Evolutionary conservation across 2,888 invertebrate species (phyloP).

Genomic region (Torymus texanus): DNA sequence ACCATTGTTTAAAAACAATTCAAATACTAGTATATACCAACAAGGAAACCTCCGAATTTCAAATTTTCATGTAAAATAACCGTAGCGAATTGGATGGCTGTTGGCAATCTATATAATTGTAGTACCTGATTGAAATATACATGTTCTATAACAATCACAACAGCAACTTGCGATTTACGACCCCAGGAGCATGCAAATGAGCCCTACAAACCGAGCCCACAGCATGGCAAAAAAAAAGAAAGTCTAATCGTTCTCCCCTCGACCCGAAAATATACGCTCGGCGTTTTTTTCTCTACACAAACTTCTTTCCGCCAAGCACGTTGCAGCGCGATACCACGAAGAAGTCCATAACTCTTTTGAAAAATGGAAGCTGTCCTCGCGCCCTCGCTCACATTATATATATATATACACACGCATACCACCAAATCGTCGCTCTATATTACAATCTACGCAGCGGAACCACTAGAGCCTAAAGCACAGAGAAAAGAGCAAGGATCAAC

Average conservation of each 20-base stretch:
- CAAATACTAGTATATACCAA: too few relatives aligned
- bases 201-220: conserved; percentile 8
- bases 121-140: too few relatives aligned
- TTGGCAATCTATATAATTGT: too few relatives aligned
- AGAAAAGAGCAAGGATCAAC: neutral
- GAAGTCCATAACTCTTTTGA: conserved; percentile 34
- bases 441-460: conserved; percentile 1
- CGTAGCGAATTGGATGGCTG: too few relatives aligned
- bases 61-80: too few relatives aligned
- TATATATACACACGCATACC: too few relatives aligned
- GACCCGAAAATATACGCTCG: conserved; percentile 25
- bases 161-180: too few relatives aligned
- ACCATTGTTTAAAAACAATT: too few relatives aligned
- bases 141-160: too few relatives aligned
- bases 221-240: conserved; percentile 7
- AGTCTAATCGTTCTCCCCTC: conserved; percentile 1
- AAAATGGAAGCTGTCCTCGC: conserved; percentile 25
- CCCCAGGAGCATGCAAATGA: conserved; percentile 13
- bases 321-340: conserved; percentile 22
- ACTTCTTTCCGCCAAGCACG: conserved; percentile 4
- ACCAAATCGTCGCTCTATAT: conserved; percentile 35
- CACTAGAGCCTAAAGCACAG: neutral
- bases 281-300: conserved; percentile 8
- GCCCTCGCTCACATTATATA: neutral
- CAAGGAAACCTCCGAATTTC: too few relatives aligned